A percentile compares a stretch with the other conserved stretches of the same genome.
Conservation (phyloP, 1,140 invertebrate genomes). For the Brachionus calyciflorus region DNA sequence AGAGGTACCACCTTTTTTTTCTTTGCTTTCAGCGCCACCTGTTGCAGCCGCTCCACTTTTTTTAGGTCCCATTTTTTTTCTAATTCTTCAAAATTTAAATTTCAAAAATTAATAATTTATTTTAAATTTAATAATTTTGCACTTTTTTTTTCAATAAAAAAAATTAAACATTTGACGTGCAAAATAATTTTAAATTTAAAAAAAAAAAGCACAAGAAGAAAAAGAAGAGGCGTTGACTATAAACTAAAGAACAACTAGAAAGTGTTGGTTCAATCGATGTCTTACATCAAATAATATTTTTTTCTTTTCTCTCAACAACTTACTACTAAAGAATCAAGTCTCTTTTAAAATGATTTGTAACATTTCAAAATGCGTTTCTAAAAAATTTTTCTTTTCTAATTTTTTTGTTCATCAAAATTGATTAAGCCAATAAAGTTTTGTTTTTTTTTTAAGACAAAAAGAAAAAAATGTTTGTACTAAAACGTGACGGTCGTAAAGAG, state of each 20-base stretch:
- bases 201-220: too few species aligned
- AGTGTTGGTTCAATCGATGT: too few species aligned
- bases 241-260: too few species aligned
- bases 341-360: not conserved
- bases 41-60: not conserved
- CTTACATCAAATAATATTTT: too few species aligned
- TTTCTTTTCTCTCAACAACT: too few species aligned
- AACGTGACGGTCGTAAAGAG: constrained; percentile 79
- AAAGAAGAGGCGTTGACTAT: not conserved
- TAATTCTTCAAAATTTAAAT: not conserved
- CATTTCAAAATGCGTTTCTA: not conserved
- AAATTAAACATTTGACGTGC: too few species aligned
- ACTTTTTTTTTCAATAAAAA: too few species aligned
- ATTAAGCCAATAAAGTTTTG: constrained; percentile 2
- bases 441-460: not conserved
- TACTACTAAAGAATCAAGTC: too few species aligned
- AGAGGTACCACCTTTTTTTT: constrained; percentile 59
- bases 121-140: not conserved
- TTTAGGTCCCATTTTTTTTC: constrained; percentile 3
- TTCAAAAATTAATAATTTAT: not conserved
- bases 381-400: not conserved
- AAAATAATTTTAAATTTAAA: too few species aligned
- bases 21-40: constrained; percentile 51
- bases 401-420: not conserved
- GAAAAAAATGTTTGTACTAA: constrained; percentile 60